Conservation (phyloP, 2,888 invertebrate species). For the Mylabris sibirica region DNA sequence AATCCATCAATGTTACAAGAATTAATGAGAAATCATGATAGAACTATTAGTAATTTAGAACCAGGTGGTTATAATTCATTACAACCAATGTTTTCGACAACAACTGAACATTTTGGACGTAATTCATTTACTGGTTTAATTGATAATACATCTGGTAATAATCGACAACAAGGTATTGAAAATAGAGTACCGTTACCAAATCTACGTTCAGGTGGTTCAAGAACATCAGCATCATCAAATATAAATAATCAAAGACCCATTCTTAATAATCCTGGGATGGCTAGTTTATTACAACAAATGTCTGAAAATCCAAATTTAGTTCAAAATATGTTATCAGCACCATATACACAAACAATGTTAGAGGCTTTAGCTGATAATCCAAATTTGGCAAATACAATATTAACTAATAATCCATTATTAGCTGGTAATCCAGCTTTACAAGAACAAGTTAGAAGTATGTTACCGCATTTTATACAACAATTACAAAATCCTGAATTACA, state of each 20-base stretch:
- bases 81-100: constrained; percentile 96
- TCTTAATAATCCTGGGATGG: constrained; percentile 88
- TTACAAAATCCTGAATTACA: constrained; percentile 93
- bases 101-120: constrained; percentile 83
- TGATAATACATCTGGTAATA: constrained; percentile 64
- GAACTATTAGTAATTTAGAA: constrained; percentile 96
- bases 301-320: constrained; percentile 88
- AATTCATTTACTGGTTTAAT: constrained; percentile 90
- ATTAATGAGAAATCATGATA: constrained; percentile 96
- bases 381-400: constrained; percentile 78
- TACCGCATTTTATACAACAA: constrained; percentile 84
- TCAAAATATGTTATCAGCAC: constrained; percentile 89
- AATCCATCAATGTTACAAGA: constrained; percentile 99
- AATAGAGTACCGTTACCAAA: constrained; percentile 94
- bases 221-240: constrained; percentile 16
- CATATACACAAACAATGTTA: constrained; percentile 88
- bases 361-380: constrained; percentile 89
- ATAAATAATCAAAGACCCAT: constrained; percentile 54
- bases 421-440: constrained; percentile 86
- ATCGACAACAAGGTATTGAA: constrained; percentile 76
- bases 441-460: constrained; percentile 81
- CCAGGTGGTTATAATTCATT: constrained; percentile 90
- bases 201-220: constrained; percentile 73
- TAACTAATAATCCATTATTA: constrained; percentile 81
- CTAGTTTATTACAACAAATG: constrained; percentile 78